Evolutionary conservation across 2,797 vertebrate species (phyloP), one percentile per base, ranked within the genome.

Genomic region (Lindbergichthys nudifrons): DNA sequence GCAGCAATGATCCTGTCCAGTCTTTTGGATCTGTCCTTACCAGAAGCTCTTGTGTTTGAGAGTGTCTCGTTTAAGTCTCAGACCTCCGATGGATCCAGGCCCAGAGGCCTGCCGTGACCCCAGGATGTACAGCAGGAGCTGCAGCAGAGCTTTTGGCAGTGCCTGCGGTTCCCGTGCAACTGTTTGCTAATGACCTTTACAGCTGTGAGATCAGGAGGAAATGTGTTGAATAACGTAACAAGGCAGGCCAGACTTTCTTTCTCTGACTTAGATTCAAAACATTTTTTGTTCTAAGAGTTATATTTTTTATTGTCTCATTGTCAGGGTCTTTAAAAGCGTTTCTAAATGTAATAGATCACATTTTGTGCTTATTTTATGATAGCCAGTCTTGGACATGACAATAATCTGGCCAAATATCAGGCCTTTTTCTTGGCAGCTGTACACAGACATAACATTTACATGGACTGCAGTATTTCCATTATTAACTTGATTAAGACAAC

Each of bases 171-270:
- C 92, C 89, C 80, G 90, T 91, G 83, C 78, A 91, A 87, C 86
- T 70, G 88, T 93, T 87, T 89, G 85, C 87, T 94, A 95, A 96
- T 83, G 93, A 93, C 86, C 94, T 94, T 84, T 87, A 75, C 93
- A 96, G 94, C 93, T 96, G 93, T 80, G 92, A 80, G 75, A 71
- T 82, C 86, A 84, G 74, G 85, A 93, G 88, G 72, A 77, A 93
- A 88, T 72, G 85, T 70, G 90, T 90, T 92, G 92, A 86, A 85
- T 84, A 89, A 92, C 88, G 58, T 70, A 79, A 88, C 78, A 75
- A 52, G 75, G 67, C 86, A 71, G 80, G 80, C 83, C 81, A 90
- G 66, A 80, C 68, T 70, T 68, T 79, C 75, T 73, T 70, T 75
- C 62, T 80, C 77, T 77, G 57, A 73, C 72, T 23, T 10, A 63